Conservation (phyloP, 2,888 invertebrate species). For the Limnephilus lunatus region DNA sequence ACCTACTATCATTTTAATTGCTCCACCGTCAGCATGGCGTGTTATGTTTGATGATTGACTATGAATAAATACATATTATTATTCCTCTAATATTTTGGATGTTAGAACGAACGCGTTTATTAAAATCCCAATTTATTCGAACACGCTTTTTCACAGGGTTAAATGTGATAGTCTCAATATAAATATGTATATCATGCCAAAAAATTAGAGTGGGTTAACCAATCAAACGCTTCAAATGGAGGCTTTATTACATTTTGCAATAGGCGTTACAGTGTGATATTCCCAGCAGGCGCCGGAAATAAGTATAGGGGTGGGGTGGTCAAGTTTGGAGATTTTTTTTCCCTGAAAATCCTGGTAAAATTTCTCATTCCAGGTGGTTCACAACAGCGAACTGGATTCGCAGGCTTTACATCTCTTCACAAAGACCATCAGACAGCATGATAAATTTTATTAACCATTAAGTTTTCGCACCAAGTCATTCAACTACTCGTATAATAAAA, state of each 20-base stretch:
- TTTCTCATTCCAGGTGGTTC: no score
- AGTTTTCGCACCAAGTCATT: no score
- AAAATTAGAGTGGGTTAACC: slow-evolving; percentile 56
- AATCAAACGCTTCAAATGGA: slow-evolving; percentile 60
- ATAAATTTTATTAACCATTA: no score
- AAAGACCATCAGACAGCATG: no score
- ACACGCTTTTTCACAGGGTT: slow-evolving; percentile 9
- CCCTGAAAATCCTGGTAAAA: no score
- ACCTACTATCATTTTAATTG: neutral
- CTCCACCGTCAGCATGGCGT: neutral
- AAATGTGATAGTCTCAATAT: slow-evolving; percentile 20
- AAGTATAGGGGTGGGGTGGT: no score
- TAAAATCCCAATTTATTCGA: slow-evolving; percentile 4
- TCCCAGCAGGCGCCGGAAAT: neutral
- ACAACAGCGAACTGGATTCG: no score
- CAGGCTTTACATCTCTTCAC: no score
- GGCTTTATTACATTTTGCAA: slow-evolving; percentile 61
- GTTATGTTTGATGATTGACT: neutral
- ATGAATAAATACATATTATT: neutral
- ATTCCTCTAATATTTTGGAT: neutral
- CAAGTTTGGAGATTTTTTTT: no score
- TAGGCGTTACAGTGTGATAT: neutral
- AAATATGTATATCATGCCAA: slow-evolving; percentile 26
- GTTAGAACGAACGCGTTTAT: neutral
- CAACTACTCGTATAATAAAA: no score